Evolutionary conservation across 2,888 invertebrate species (phyloP), one percentile per base, ranked within the genome.

Genomic region (Clitarchus hookeri): DNA sequence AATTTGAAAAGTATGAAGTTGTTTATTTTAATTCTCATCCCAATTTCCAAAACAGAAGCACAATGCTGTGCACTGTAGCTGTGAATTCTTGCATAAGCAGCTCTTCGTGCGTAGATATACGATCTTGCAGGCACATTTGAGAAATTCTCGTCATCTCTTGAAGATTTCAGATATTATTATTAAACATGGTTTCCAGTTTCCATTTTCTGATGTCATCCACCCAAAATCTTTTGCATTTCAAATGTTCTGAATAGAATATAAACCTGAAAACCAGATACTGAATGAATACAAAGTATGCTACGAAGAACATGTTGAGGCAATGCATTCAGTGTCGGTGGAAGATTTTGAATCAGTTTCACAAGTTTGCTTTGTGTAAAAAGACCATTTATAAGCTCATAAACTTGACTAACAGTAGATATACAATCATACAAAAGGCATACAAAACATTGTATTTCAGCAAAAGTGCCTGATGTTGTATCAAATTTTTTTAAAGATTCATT

Each of bases 11-110:
- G n/a, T 23, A 78, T 78, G 26, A 16, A 78, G 11, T 25, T 0
- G 19, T 78, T 6, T 23, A 11, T 78, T 25, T 78, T 23, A 78
- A 78, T 23, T 12, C n/a, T 78, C 78, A 8, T 78, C 78, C 11
- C 78, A 78, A 23, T 78, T 78, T 78, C 78, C 78, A n/a, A 11
- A 78, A 26, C 78, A 78, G n/a, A 16, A 26, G 78, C 78, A 78
- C 78, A 78, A 23, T 78, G 78, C 78, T 78, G 78, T 78, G 19
- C 78, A 78, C 26, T 78, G 78, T 12, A 78, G 78, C 19, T 78
- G 13, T 19, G 78, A 78, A 78, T 12, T 78, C 78, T 78, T 78
- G n/a, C 78, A 78, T 11, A 26, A 0, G 78, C 78, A 78, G 11
- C 4, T 8, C 26, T 19, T 78, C 26, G 78, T 78, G n/a, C 78